Conservation (phyloP, 2,113 vertebrate species). For the Urocitellus parryii region DNA sequence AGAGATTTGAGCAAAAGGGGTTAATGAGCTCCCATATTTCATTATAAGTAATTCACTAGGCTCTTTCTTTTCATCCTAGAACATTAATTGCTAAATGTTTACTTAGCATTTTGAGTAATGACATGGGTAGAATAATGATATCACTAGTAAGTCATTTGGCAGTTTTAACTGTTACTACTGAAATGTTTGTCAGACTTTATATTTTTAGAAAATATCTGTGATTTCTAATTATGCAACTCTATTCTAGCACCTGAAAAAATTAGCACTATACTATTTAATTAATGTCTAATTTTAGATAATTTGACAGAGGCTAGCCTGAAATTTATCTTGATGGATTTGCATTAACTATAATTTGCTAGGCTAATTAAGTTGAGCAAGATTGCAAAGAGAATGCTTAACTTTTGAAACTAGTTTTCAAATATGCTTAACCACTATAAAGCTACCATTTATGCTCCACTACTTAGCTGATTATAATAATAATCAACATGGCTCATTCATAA, state of each 20-base stretch:
- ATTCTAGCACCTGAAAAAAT: conserved; percentile 59
- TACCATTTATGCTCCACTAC: background rate
- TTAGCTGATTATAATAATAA: conserved; percentile 56
- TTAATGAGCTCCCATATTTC: background rate
- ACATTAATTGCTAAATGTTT: background rate
- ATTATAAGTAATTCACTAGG: background rate
- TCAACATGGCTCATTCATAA: conserved; percentile 44
- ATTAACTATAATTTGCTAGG: conserved; percentile 60
- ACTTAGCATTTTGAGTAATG: conserved; percentile 41
- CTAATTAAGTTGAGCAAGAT: conserved; percentile 63
- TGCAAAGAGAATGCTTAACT: conserved; percentile 64
- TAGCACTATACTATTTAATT: conserved; percentile 59
- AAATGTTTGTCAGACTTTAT: conserved; percentile 43
- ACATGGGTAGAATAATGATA: background rate
- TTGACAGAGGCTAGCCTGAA: conserved; percentile 59
- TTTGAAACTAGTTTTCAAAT: conserved; percentile 66
- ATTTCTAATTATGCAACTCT: conserved; percentile 58
- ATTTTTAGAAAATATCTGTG: conserved; percentile 64
- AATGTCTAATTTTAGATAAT: conserved; percentile 67
- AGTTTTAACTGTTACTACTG: background rate
- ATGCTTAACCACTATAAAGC: conserved; percentile 57
- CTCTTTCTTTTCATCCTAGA: background rate
- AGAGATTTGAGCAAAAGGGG: background rate
- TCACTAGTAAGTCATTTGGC: conserved; percentile 36
- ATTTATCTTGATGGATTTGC: conserved; percentile 68